phyloP scores from a whole-genome alignment of 2,113 vertebrate genomes.

The Callithrix jacchus region DNA sequence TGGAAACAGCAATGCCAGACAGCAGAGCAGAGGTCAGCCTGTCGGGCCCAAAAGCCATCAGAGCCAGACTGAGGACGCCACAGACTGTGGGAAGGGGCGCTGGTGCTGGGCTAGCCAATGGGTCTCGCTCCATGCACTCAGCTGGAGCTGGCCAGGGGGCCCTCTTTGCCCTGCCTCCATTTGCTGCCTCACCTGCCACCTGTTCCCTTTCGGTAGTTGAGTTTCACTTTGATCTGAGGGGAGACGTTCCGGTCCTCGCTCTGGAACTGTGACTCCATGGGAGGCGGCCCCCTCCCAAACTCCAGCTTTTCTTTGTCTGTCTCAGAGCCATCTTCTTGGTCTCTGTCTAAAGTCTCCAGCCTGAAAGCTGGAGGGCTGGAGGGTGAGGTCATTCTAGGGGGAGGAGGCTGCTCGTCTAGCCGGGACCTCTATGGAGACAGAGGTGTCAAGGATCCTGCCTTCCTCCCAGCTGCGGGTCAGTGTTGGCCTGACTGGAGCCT shows the following conservation, averaged over 20 bases:
- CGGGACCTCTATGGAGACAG: not conserved
- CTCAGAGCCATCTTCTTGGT: slow-evolving; percentile 57
- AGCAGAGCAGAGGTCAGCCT: not conserved
- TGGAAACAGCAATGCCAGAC: not conserved
- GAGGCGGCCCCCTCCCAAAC: slow-evolving; percentile 50
- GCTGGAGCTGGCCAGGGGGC: not conserved
- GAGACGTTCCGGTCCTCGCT: slow-evolving; percentile 77
- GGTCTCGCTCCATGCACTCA: not conserved
- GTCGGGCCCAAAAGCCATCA: not conserved
- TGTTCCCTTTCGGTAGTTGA: slow-evolving; percentile 67
- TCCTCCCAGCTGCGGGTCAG: not conserved
- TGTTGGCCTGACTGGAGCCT: not conserved
- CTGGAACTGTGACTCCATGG: slow-evolving; percentile 82
- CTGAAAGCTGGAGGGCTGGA: slow-evolving; percentile 46
- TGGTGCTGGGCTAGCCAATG: not conserved
- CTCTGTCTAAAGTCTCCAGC: slow-evolving; percentile 79
- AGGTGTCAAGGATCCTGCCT: not conserved
- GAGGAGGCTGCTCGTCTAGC: not conserved
- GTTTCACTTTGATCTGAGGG: slow-evolving; percentile 81
- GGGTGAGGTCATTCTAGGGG: slow-evolving; percentile 34
- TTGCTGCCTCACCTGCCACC: slow-evolving; percentile 77
- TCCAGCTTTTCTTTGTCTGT: slow-evolving; percentile 32
- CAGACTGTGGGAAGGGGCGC: not conserved
- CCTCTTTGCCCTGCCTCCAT: too few species aligned
- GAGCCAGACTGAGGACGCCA: not conserved